Percentiles rank a stretch among this genome's conserved stretches.
Evolutionary conservation across 2,797 vertebrate species (phyloP).

Genomic region (Rhincodon typus): DNA sequence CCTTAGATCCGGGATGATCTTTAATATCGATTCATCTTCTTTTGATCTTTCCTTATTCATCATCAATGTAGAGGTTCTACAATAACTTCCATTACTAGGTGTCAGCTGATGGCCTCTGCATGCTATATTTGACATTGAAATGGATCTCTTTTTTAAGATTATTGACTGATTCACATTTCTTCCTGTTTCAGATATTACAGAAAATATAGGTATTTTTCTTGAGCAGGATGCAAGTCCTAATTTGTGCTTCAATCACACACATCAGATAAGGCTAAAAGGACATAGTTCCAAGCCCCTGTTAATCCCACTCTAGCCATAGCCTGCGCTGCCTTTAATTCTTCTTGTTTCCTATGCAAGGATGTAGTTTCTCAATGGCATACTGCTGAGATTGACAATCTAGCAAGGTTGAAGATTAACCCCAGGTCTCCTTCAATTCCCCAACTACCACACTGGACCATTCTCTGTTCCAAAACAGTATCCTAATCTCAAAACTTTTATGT

Average conservation of each 20-base stretch:
- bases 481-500: not conserved
- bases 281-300: not conserved
- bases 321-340: not conserved
- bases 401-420: not conserved
- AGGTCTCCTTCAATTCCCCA: not conserved
- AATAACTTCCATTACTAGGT: too few relatives aligned
- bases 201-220: not conserved
- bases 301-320: not conserved
- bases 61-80: not conserved
- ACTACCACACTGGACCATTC: not conserved
- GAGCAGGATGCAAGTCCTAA: not conserved
- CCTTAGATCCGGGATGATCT: not conserved
- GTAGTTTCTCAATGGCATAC: not conserved
- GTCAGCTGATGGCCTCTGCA: too few relatives aligned
- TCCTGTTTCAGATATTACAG: not conserved
- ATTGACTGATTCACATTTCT: not conserved
- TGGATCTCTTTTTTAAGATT: not conserved
- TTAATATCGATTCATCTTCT: not conserved
- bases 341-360: not conserved
- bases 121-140: not conserved
- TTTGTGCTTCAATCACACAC: not conserved
- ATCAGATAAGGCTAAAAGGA: not conserved
- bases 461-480: not conserved
- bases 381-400: not conserved
- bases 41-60: constrained; percentile 2